A percentile compares a stretch with the other conserved stretches of the same genome.
These are phyloP conservation scores for Calameuta pallipes DNA, from an alignment of 2,888 invertebrate genomes.

Conservation along the genomic window DNA sequence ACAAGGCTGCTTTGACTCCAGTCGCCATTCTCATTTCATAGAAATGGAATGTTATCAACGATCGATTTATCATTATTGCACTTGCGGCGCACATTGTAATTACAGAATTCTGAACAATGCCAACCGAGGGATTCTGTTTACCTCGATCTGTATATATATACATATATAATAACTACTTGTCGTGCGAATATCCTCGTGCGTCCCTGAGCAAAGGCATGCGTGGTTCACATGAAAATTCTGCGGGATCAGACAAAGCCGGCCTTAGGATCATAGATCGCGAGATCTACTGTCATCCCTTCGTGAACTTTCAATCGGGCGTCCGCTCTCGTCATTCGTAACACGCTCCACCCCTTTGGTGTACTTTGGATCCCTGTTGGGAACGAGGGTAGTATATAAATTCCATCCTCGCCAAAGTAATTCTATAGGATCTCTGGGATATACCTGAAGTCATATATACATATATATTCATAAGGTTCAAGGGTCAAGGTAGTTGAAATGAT, in stretches of 20 bases:
- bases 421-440: not conserved
- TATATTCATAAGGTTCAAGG: not conserved
- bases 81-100: conserved; percentile 38
- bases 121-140: too few relatives aligned
- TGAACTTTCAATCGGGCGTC: too few relatives aligned
- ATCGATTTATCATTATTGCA: conserved; percentile 51
- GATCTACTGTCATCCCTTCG: too few relatives aligned
- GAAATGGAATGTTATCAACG: conserved; percentile 54
- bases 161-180: too few relatives aligned
- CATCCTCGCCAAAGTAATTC: not conserved
- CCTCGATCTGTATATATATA: too few relatives aligned
- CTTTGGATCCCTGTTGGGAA: not conserved
- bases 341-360: conserved; percentile 1
- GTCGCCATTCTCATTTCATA: conserved; percentile 30
- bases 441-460: not conserved
- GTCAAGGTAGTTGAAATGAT: conserved; percentile 14
- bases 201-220: too few relatives aligned
- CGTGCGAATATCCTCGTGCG: too few relatives aligned
- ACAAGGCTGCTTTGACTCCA: conserved; percentile 43
- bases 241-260: too few relatives aligned
- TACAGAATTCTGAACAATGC: conserved; percentile 44
- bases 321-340: conserved; percentile 8
- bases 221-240: too few relatives aligned
- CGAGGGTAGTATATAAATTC: conserved; percentile 1
- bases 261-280: too few relatives aligned